Percentiles rank a stretch among this genome's conserved stretches.
phyloP scores from a whole-genome alignment of 2,888 invertebrate genomes.

The Tiliacea citrago region DNA sequence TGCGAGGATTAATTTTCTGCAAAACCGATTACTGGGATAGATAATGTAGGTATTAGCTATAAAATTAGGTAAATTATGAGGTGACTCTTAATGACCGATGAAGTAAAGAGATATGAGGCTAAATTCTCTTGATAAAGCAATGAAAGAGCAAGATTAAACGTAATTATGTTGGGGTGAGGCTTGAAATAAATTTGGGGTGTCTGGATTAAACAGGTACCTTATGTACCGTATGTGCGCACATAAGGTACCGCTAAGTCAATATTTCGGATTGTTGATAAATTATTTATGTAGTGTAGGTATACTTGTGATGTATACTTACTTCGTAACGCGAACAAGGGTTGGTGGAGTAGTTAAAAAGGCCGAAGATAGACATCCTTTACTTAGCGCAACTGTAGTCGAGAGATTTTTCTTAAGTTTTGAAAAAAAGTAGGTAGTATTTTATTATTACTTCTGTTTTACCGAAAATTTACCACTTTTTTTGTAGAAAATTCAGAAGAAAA shows the following conservation, averaged over 20 bases:
- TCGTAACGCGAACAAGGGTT: conserved; percentile 5
- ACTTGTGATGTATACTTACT: conserved; percentile 24
- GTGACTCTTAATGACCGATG: conserved; percentile 45
- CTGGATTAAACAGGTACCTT: conserved; percentile 24
- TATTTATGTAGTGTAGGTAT: conserved; percentile 39
- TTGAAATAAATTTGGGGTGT: conserved; percentile 35
- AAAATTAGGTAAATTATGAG: conserved; percentile 23
- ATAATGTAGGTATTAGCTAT: conserved; percentile 24
- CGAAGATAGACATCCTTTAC: neutral
- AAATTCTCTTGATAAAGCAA: conserved; percentile 34
- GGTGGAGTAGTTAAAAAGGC: neutral
- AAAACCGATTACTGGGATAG: conserved; percentile 21
- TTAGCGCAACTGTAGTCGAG: neutral
- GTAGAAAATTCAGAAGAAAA: neutral
- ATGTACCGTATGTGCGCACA: conserved; percentile 12
- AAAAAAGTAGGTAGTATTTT: too few species aligned
- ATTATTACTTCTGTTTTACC: too few species aligned
- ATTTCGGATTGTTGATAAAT: conserved; percentile 53
- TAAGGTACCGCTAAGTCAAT: conserved; percentile 52
- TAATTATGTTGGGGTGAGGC: conserved; percentile 26
- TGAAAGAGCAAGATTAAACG: conserved; percentile 33
- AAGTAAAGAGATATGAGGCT: conserved; percentile 40
- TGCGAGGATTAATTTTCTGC: conserved; percentile 32
- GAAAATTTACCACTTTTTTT: too few species aligned
- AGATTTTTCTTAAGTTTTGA: neutral